Conservation (phyloP, 2,888 invertebrate species). For the Hedychridium roseum region DNA sequence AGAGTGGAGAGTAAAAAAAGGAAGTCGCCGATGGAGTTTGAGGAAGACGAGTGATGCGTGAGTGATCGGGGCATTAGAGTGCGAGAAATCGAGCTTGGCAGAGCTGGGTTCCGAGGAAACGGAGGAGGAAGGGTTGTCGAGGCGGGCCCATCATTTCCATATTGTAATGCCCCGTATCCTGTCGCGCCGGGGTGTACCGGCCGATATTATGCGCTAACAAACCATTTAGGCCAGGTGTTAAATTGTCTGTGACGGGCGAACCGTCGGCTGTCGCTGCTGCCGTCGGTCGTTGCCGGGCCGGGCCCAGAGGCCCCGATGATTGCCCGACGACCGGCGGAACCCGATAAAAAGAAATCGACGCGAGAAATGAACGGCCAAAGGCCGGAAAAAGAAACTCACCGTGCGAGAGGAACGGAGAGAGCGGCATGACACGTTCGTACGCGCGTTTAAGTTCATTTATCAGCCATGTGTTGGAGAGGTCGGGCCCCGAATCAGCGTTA, state of each 20-base stretch:
- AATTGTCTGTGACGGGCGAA: slow-evolving; percentile 62
- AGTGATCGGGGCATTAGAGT: slow-evolving; percentile 41
- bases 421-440: no score
- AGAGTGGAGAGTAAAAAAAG: no score
- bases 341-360: no score
- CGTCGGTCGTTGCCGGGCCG: slow-evolving; percentile 1
- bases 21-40: not conserved
- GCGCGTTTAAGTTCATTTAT: no score
- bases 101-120: slow-evolving; percentile 33
- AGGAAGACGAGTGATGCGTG: slow-evolving; percentile 5
- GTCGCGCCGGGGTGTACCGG: slow-evolving; percentile 43
- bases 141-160: slow-evolving; percentile 57
- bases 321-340: not conserved
- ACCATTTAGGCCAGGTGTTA: slow-evolving; percentile 63
- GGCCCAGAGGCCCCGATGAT: slow-evolving; percentile 1
- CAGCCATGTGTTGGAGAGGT: slow-evolving; percentile 32
- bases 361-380: no score
- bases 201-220: slow-evolving; percentile 59
- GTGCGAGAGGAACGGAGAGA: no score
- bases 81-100: slow-evolving; percentile 60
- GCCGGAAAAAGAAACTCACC: no score
- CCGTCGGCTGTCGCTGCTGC: slow-evolving; percentile 26
- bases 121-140: slow-evolving; percentile 5
- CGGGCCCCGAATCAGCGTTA: slow-evolving; percentile 36
- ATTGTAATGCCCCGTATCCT: slow-evolving; percentile 61